Evolutionary conservation across 2,888 invertebrate species (phyloP), one percentile per base, ranked within the genome.

Genomic region (Oscheius myriophilus): DNA sequence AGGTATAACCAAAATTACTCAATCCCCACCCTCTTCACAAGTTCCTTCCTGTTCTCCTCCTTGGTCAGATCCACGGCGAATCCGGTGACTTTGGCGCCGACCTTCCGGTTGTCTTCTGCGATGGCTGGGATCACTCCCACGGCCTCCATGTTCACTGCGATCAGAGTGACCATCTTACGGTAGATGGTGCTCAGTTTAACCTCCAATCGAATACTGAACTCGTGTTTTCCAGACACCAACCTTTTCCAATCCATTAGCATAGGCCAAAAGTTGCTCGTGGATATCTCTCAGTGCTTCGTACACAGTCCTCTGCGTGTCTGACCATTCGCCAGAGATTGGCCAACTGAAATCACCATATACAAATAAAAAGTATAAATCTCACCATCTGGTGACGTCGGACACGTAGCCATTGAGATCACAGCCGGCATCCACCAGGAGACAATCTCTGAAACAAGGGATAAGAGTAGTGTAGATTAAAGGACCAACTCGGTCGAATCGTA

Each of bases 351-450:
- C 3, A 9, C 33, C 9, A n/a, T n/a, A n/a, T 33, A 33, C 4
- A 33, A 3, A 33, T 33, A 33, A 33, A 33, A 33, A 33, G 33
- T 33, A 0, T 3, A 33, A 33, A 9, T 6, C 33, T 9, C 9
- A 33, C 33, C 95, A 95, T 64, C 98, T 90, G 0, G 97, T 96
- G 70, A 98, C 93, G 87, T 98, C 98, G 70, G 96, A 95, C 62
- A 93, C 91, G 88, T 98, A 98, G 42, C 96, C 92, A 87, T 93
- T 92, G 80, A 92, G 92, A 86, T 97, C 96, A 87, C 95, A 93
- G 23, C 96, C 97, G 43, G 96, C 94, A 88, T 98, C 98, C 89
- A 98, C 93, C 0, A 98, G 90, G 49, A 98, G 91, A 90, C 96
- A 89, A 65, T 96, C 94, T 0, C 90, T 90, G 0, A 26, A 72